Base-by-base conservation (phyloP, 2,888 invertebrate species). In the Synergus umbraculus region DNA sequence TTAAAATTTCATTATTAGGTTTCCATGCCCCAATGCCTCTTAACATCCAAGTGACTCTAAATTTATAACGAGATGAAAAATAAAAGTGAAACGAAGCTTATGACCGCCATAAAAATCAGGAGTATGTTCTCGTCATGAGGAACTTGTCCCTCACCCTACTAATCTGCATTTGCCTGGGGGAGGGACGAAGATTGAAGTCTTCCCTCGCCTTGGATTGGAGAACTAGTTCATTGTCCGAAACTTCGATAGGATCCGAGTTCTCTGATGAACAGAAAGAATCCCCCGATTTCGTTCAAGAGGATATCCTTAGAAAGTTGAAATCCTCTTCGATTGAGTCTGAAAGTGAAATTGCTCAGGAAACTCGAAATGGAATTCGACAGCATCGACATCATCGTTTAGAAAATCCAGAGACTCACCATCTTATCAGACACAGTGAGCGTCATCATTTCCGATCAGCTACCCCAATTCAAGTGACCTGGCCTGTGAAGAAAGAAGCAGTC, bases 401-500 rank as follows among this genome's bases (percentile, higher is more conserved):
- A 54, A 82, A 76, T 76, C 66, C 79, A 15, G 67, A 81, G 43
- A 79, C 54, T 22, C 79, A 80, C 37, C 82, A 81, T 58, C 80
- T 78, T 37, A 81, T 82, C 22, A 76, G 84, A 37, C 84, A 84
- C 58, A 82, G 82, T 1, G 81, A 81, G 58, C 80, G 80, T 46
- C 37, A 80, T 49, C 84, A 84, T 54, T 37, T 80, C 2, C 65
- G 79, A 60, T 79, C 84, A 15, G 80, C 81, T 18, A 67, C 78
- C 1, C 80, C 80, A 49, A 46, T 5, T 12, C 63, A 67, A n/a
- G 2, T 76, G 4, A 79, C 43, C 86, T 96, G 96, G 97, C 96
- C 97, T 0, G 94, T 96, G 46, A 97, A 96, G 90, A 95, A 95
- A 85, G 96, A 96, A 84, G 96, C 97, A 2, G 94, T 95, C n/a